Evolutionary conservation across 2,888 invertebrate genomes (phyloP), one percentile per base, ranked within the genome.

Genomic region (Drosophila nr. perissopoda): DNA sequence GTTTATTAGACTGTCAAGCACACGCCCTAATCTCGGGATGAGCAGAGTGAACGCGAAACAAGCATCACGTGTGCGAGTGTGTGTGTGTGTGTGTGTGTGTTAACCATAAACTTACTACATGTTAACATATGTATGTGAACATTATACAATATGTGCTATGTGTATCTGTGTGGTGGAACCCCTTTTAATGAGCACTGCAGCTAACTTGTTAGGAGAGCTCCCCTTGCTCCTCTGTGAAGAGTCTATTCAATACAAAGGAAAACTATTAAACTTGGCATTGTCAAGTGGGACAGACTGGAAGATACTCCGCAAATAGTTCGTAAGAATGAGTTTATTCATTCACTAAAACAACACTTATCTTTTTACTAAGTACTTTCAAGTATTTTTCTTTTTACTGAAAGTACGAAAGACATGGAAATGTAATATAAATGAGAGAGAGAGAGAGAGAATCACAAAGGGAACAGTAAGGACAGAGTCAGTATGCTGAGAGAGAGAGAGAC

Each of bases 1-100:
- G 82, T 89, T 87, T 90, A 88, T 88, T 90, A 78, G 80, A 78
- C 89, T 88, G 87, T 89, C 89, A 88, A 82, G 78, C 78, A 84
- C 89, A 87, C 79, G 84, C 83, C 77, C 78, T 81, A 80, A 88
- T 81, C 80, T 80, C 68, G 68, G 77, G 79, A 79, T 81, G 81
- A 48, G 70, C 74, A 64, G 33, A 67, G 59, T 48, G 51, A 70
- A 60, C 58, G 40, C 76, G 61, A 73, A 60, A 48, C 56, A 64
- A 72, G 72, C 72, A 70, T 80, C 78, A 72, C 76, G 72, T 72
- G 49, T 77, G 54, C 4, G 48, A 36, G 31, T 51, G n/a, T 42
- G 48, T 13, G 53, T 27, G 29, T n/a, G 31, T 31, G 51, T 40
- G 33, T 51, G 51, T 27, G 57, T 61, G 60, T 65, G 52, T 57